phyloP scores from a whole-genome alignment of 2,888 invertebrate species.

The Allygus modestus region DNA sequence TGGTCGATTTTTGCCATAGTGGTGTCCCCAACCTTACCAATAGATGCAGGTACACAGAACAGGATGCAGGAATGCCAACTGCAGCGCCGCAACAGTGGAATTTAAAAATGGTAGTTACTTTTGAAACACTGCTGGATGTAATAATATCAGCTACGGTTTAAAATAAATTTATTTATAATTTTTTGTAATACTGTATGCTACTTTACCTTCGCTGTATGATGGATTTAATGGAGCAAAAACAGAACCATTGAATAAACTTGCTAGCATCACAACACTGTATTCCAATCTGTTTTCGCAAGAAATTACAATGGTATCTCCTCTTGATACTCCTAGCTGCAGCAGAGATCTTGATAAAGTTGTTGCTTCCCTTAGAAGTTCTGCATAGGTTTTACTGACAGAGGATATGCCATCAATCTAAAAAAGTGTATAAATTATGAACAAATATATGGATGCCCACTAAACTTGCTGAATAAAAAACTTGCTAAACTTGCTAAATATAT shows the following conservation, averaged over 20 bases:
- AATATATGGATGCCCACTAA: neutral
- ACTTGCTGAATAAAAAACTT: neutral
- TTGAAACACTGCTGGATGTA: too few relatives aligned
- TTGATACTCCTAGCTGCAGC: slow-evolving; percentile 81
- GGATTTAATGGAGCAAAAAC: slow-evolving; percentile 86
- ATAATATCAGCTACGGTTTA: too few relatives aligned
- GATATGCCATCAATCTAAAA: slow-evolving; percentile 80
- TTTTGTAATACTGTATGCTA: too few relatives aligned
- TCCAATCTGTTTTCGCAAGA: slow-evolving; percentile 88
- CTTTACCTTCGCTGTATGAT: slow-evolving; percentile 78
- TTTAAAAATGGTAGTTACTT: too few relatives aligned
- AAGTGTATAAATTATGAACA: neutral
- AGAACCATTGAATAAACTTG: slow-evolving; percentile 82
- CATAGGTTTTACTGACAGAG: slow-evolving; percentile 77
- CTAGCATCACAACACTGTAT: slow-evolving; percentile 82
- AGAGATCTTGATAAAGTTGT: slow-evolving; percentile 81
- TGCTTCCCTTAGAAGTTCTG: slow-evolving; percentile 78
- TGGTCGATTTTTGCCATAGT: too few relatives aligned
- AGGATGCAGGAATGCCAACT: too few relatives aligned
- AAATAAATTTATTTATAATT: too few relatives aligned
- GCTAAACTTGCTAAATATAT: neutral
- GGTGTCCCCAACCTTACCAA: too few relatives aligned
- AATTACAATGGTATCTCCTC: slow-evolving; percentile 83
- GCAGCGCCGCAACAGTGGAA: too few relatives aligned
- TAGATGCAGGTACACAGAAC: too few relatives aligned